These are phyloP conservation scores for Patiria miniata DNA, from an alignment of 35 echinoderm and acorn worm species.

Conservation along the genomic window DNA sequence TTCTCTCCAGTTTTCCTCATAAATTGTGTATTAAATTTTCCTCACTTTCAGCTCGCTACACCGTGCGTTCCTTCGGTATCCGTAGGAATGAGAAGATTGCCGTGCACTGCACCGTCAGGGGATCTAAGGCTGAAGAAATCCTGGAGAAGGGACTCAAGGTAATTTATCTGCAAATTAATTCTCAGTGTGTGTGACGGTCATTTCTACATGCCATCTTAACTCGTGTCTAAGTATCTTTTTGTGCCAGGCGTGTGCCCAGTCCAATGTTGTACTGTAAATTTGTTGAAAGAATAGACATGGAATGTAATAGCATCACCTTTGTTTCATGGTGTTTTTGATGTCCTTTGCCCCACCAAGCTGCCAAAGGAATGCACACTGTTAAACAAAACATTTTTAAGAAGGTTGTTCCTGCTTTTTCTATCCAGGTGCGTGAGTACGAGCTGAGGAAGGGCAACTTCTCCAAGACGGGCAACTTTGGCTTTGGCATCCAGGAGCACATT, in stretches of 20 bases:
- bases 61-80: conserved; percentile 98
- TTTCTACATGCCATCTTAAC: too few relatives aligned
- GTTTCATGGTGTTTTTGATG: too few relatives aligned
- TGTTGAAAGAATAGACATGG: too few relatives aligned
- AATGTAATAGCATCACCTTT: too few relatives aligned
- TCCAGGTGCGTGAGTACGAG: conserved; percentile 97
- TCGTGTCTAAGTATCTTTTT: too few relatives aligned
- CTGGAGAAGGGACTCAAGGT: conserved; percentile 96
- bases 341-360: too few relatives aligned
- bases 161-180: background rate
- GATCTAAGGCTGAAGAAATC: conserved; percentile 98
- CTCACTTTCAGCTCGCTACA: conserved; percentile 84
- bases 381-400: too few relatives aligned
- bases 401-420: background rate
- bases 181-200: background rate
- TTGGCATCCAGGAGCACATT: conserved; percentile 99
- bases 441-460: conserved; percentile 99
- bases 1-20: too few relatives aligned
- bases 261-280: too few relatives aligned
- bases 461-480: conserved; percentile 98
- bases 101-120: conserved; percentile 96
- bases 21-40: too few relatives aligned
- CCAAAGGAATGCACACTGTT: too few relatives aligned
- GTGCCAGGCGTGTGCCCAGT: too few relatives aligned
- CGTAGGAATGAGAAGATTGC: conserved; percentile 99